Percentiles rank a stretch among this genome's conserved stretches.
These are phyloP conservation scores for Leptinotarsa texana DNA, from an alignment of 1,140 invertebrate species.

Conservation along the genomic window DNA sequence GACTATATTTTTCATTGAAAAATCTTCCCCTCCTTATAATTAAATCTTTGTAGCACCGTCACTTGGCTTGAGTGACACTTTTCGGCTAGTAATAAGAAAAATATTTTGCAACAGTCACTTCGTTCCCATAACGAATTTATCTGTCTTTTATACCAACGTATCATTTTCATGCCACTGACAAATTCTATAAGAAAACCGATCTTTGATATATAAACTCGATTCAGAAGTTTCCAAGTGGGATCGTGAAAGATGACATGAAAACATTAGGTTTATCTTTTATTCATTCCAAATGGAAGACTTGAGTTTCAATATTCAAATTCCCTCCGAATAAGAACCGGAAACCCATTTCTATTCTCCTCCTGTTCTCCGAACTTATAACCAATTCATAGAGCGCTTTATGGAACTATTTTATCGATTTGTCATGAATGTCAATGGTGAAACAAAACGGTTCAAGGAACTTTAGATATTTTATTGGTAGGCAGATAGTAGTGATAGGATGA, in stretches of 20 bases:
- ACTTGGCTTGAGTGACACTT: no score
- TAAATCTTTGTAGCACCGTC: no score
- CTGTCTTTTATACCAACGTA: not conserved
- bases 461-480: no score
- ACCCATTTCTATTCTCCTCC: constrained; percentile 3
- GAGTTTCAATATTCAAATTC: constrained; percentile 18
- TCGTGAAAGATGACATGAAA: constrained; percentile 10
- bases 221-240: constrained; percentile 6
- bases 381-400: not conserved
- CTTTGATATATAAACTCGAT: constrained; percentile 18
- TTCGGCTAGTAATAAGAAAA: not conserved
- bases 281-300: constrained; percentile 13
- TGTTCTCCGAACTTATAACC: not conserved
- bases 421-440: not conserved
- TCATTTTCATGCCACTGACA: constrained; percentile 13
- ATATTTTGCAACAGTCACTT: not conserved
- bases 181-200: constrained; percentile 13
- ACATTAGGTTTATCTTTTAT: constrained; percentile 19
- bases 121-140: not conserved
- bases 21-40: no score
- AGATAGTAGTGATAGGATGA: no score
- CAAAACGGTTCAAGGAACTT: no score
- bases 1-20: no score
- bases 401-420: not conserved
- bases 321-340: not conserved